Evolutionary conservation across 2,797 vertebrate species (phyloP), one percentile per base, ranked within the genome.

Genomic region (Distichodus sexfasciatus): DNA sequence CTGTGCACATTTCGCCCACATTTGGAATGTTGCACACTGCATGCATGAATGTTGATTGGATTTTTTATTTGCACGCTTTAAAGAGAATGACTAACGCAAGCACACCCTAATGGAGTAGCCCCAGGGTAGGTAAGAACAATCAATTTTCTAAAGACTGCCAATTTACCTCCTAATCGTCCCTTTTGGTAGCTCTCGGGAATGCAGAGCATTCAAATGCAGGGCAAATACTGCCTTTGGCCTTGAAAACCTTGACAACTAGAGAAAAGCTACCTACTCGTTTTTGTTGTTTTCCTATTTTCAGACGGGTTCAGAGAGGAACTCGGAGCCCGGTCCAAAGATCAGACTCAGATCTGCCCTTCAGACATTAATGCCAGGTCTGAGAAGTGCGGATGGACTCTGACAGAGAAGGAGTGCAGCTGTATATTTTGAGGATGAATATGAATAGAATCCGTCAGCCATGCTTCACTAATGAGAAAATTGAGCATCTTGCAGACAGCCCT

Each of bases 351-450:
- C 53, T 78, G 74, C 55, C 72, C 72, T 77, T 77, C 72, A 74
- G 58, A 69, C 33, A n/a, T 63, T 61, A 66, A 57, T 51, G 43
- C 60, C 62, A 63, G 7, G 14, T 28, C 61, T 21, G 29, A 61
- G 73, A 50, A 76, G 64, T 59, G 58, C 62, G 55, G 66, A 58
- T 41, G 48, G 58, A 66, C 58, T 76, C 41, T 77, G 73, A 76
- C 71, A 78, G 71, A 71, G 70, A 78, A 76, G 54, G 44, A 80
- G 71, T 65, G 63, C 48, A 40, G 54, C 76, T 78, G 74, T 78
- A 46, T 81, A 78, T 81, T 81, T 81, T 78, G 72, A 61, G 74
- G 66, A 67, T 78, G 79, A 81, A 81, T 74, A 81, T 81, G 74
- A 81, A 81, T 78, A 71, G 71, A 81, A 65, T 78, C 67, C 64